Base-by-base conservation (phyloP, 2,888 invertebrate species). In the Amphimallon solstitiale region DNA sequence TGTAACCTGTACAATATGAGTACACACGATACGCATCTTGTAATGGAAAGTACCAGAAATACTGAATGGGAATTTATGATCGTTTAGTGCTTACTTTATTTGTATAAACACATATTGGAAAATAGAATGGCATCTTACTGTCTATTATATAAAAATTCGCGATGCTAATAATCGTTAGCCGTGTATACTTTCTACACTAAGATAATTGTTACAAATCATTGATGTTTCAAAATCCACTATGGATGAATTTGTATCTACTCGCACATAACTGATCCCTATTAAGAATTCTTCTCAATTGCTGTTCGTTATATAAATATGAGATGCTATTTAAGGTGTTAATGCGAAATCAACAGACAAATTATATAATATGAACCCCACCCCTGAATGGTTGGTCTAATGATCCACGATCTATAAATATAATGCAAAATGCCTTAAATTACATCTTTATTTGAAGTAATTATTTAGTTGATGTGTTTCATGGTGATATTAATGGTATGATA, bases 91-190 rank as follows among this genome's bases (percentile, higher is more conserved):
- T 34, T 54, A 21, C 21, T 54, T 54, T 54, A 54, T 38, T 38
- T 54, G 52, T 38, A 52, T 34, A 34, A 15, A 15, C 38, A 54
- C 34, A 51, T 12, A n/a, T 21, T 15, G 10, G 51, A 34, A n/a
- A 34, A 35, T 51, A 21, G 51, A 51, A 51, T 51, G 51, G 51
- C 6, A 51, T 51, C n/a, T n/a, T n/a, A n/a, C n/a, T n/a, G n/a
- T n/a, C 12, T 12, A 38, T 54, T 54, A 54, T 54, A 38, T 54
- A 54, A 54, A 54, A 54, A 54, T 54, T 12, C 54, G 38, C 21
- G 6, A 17, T 40, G 37, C 14, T 21, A 40, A 51, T 51, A 51
- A 35, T 12, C 23, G 23, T n/a, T n/a, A n/a, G n/a, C n/a, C n/a
- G n/a, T n/a, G n/a, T n/a, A n/a, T 10, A 54, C 54, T 40, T 54